phyloP scores from a whole-genome alignment of 2,113 vertebrate species.

The Pedionomus torquatus region DNA sequence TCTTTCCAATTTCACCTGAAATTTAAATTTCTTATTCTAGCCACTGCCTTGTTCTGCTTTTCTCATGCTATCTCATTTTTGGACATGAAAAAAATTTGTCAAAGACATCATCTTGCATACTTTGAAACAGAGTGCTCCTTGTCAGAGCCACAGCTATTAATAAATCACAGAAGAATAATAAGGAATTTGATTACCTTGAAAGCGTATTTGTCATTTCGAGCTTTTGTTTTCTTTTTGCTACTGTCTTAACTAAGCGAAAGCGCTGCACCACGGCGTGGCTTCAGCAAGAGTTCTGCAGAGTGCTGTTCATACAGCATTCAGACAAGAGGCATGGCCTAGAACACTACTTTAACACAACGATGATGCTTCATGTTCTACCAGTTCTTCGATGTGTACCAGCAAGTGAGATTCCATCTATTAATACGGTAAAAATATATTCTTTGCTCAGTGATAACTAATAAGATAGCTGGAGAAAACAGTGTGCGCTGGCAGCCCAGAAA shows the following conservation, averaged over 20 bases:
- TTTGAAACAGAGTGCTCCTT: conserved; percentile 64
- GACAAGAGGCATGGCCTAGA: not conserved
- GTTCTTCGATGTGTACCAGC: not conserved
- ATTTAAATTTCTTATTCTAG: conserved; percentile 55
- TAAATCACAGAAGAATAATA: conserved; percentile 60
- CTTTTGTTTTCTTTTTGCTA: conserved; percentile 15
- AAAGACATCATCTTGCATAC: conserved; percentile 33
- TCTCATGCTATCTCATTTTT: conserved; percentile 56
- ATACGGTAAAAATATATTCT: not conserved
- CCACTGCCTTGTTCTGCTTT: not conserved
- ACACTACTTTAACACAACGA: not conserved
- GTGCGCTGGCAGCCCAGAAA: no score
- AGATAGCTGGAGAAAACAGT: not conserved
- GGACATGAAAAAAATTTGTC: conserved; percentile 55
- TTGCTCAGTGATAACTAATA: not conserved
- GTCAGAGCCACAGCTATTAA: conserved; percentile 53
- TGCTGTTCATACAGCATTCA: not conserved
- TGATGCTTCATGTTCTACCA: not conserved
- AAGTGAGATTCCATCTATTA: not conserved
- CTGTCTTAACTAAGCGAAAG: not conserved
- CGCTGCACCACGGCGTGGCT: not conserved
- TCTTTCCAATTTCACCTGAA: conserved; percentile 43
- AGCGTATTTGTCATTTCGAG: conserved; percentile 6
- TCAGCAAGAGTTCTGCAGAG: not conserved
- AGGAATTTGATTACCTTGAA: conserved; percentile 26